Evolutionary conservation across 2,113 vertebrate species (phyloP), one percentile per base, ranked within the genome.

Genomic region (Lipotes vexillifer): DNA sequence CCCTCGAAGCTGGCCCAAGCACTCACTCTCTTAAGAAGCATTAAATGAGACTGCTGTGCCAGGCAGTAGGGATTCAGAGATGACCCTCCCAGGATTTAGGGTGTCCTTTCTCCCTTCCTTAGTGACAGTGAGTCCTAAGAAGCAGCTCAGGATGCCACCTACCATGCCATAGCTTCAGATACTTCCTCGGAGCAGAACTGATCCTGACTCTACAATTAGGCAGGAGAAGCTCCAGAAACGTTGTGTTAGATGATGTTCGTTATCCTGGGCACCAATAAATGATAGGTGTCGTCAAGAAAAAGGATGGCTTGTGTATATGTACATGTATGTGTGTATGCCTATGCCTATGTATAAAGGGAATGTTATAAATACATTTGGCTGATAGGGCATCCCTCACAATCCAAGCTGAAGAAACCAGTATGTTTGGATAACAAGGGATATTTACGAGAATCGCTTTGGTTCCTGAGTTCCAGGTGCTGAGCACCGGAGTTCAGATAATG

Each of bases 201-300:
- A 83, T 61, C 20, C 80, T 95, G 49, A 65, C 55, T 41, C 1
- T 17, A 38, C 38, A 23, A 12, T 89, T 46, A 82, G 4, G 5
- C 17, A 82, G 29, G 11, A 41, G 31, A 57, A 77, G 31, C 15
- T 59, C 23, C 29, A 41, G 20, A 57, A 44, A n/a, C 29, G 81
- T 46, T 93, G 6, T 33, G 38, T 57, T 74, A 72, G 59, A n/a
- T 49, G 15, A 49, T 85, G n/a, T 61, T 90, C 72, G 88, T 92
- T 78, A 46, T 74, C 66, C 38, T 86, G 55, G 41, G 72, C 36
- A 92, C 61, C 27, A 72, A 14, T 41, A 41, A 59, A 38, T 78
- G 55, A 65, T 38, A 72, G 31, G 17, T 57, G 14, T 65, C 52
- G 6, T 66, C 29, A 31, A 93, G 75, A 31, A 84, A 94, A 91